Evolutionary conservation across 2,797 vertebrate species (phyloP), one percentile per base, ranked within the genome.

Genomic region (Pangasius mekongensis): DNA sequence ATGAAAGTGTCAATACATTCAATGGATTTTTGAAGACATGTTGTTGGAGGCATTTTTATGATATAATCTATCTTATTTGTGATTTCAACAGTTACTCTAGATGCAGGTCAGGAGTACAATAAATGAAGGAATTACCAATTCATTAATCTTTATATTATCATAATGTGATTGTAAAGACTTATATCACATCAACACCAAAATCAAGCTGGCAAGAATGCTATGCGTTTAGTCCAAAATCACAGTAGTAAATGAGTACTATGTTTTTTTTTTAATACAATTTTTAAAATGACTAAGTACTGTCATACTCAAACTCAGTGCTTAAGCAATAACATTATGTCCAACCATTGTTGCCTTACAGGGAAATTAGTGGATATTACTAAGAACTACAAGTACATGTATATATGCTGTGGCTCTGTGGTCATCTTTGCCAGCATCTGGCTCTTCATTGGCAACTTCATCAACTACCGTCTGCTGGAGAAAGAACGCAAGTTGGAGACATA

Each of bases 311-410:
- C 30, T 58, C 33, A 39, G 3, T 56, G 27, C 18, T 56, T 43
- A 13, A 58, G 36, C n/a, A 33, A 24, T 60, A 90, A 74, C 14
- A n/a, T 30, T 64, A 6, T 93, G 27, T 93, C 77, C 95, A 56
- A 0, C 90, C 83, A 93, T 91, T 74, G 49, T 27, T 96, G 39
- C 94, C 49, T 96, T 95, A 87, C 94, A 99, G 98, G 98, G 81
- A 98, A 96, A 94, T 93, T 99, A 91, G 97, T 99, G 7, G 98
- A 99, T 88, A 2, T 98, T 92, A 99, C 98, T 20, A 95, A 96
- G 92, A 96, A 97, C 89, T 99, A 99, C 92, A 96, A 97, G 91
- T 97, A 96, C 91, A 98, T 99, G 98, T 99, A 99, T 92, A 93
- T 98, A 83, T 95, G 95, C 94, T 98, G 98, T 0, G 98, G 99